phyloP scores from a whole-genome alignment of 1,140 invertebrate genomes.

The Nomia melanderi region DNA sequence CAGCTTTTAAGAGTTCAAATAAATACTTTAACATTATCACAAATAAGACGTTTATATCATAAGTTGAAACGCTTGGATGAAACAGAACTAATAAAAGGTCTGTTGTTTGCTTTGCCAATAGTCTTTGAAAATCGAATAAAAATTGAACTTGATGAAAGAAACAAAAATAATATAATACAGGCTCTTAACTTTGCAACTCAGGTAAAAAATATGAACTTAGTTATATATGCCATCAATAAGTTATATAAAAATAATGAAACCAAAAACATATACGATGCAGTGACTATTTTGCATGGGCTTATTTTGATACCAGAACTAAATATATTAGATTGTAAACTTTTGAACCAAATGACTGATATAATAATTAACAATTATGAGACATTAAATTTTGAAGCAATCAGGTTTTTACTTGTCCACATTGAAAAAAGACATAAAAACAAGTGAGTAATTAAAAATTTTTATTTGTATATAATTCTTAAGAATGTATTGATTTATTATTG shows the following conservation, averaged over 20 bases:
- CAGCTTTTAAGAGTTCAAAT: slow-evolving; percentile 83
- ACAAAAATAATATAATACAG: slow-evolving; percentile 20
- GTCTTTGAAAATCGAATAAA: slow-evolving; percentile 83
- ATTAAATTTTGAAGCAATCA: slow-evolving; percentile 78
- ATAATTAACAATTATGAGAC: slow-evolving; percentile 67
- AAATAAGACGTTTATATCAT: slow-evolving; percentile 84
- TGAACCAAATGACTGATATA: slow-evolving; percentile 12
- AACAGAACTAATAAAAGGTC: slow-evolving; percentile 83
- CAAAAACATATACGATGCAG: background rate
- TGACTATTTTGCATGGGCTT: slow-evolving; percentile 33
- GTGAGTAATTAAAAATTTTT: slow-evolving; percentile 44
- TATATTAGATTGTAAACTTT: slow-evolving; percentile 4
- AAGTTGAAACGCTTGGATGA: slow-evolving; percentile 77
- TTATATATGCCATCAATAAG: slow-evolving; percentile 10
- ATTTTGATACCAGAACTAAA: background rate
- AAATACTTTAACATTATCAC: slow-evolving; percentile 82
- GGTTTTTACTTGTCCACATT: slow-evolving; percentile 77
- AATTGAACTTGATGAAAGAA: slow-evolving; percentile 53
- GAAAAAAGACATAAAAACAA: slow-evolving; percentile 47
- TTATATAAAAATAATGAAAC: slow-evolving; percentile 12
- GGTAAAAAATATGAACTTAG: slow-evolving; percentile 14
- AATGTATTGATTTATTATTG: slow-evolving; percentile 6
- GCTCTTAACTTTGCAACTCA: slow-evolving; percentile 29
- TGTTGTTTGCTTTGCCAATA: slow-evolving; percentile 83
- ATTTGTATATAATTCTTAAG: background rate